Percentiles rank a stretch among this genome's conserved stretches.
Conservation (phyloP, 2,113 vertebrate genomes). For the Anhinga anhinga region DNA sequence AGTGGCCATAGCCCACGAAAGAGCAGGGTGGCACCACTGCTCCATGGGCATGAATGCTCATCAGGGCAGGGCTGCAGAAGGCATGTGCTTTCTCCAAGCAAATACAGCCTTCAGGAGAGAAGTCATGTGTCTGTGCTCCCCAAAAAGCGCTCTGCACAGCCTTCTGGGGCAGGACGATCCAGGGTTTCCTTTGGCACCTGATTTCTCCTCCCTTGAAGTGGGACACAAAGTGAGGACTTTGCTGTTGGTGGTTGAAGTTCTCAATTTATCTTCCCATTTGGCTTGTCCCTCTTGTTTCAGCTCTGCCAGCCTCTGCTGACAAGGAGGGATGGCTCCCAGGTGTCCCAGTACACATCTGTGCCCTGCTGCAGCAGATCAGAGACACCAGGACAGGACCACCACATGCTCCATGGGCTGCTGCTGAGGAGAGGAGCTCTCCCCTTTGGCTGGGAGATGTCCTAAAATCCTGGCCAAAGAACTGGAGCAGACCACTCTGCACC, state of each 20-base stretch:
- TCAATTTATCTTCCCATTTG: neutral
- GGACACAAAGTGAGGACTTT: neutral
- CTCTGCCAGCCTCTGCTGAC: neutral
- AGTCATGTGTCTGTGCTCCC: neutral
- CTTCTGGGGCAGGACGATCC: neutral
- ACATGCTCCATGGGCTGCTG: neutral
- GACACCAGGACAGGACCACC: neutral
- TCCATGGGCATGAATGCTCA: neutral
- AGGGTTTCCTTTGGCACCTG: neutral
- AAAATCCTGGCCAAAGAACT: neutral
- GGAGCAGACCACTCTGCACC: neutral
- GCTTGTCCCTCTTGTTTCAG: neutral
- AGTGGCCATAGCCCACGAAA: neutral
- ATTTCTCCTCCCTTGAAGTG: neutral
- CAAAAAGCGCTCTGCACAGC: neutral
- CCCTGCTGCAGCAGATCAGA: neutral
- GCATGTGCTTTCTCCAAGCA: neutral
- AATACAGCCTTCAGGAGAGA: neutral
- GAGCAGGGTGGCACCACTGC: neutral
- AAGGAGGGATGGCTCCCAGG: neutral
- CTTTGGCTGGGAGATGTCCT: neutral
- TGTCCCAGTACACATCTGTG: neutral
- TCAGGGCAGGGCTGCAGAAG: neutral
- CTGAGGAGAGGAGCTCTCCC: neutral
- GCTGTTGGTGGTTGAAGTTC: neutral